A percentile compares a stretch with the other conserved stretches of the same genome.
phyloP scores from a whole-genome alignment of 1,140 invertebrate genomes.

The Pseudomyrmex cubaensis region DNA sequence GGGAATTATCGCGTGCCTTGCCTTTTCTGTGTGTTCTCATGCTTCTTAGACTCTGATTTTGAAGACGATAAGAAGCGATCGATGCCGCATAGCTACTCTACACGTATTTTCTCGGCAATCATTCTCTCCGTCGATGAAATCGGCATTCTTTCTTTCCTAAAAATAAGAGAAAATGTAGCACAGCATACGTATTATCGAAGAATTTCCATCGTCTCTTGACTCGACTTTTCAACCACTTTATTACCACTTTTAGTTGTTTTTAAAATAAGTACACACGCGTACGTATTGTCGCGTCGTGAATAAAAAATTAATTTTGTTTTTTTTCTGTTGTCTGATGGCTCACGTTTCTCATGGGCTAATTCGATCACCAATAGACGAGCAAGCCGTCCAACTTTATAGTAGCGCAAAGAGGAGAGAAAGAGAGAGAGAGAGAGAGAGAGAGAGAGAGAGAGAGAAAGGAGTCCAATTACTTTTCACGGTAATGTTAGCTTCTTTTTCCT shows the following conservation, averaged over 20 bases:
- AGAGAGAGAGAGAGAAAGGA: too few species aligned
- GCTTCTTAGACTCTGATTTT: slow-evolving; percentile 35
- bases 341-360: slow-evolving; percentile 57
- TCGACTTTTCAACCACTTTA: neutral
- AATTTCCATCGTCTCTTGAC: neutral
- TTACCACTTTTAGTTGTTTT: slow-evolving; percentile 49
- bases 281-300: slow-evolving; percentile 59
- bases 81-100: slow-evolving; percentile 54
- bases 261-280: slow-evolving; percentile 48
- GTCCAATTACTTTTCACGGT: slow-evolving; percentile 72
- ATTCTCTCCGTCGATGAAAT: neutral
- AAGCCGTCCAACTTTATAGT: slow-evolving; percentile 70
- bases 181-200: neutral
- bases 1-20: neutral
- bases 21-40: slow-evolving; percentile 40
- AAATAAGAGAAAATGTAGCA: slow-evolving; percentile 15
- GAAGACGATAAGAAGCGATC: slow-evolving; percentile 14
- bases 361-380: slow-evolving; percentile 72
- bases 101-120: slow-evolving; percentile 59
- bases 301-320: slow-evolving; percentile 72
- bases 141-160: neutral
- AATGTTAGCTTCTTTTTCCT: slow-evolving; percentile 40
- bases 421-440: too few species aligned
- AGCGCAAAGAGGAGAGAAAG: slow-evolving; percentile 65
- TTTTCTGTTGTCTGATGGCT: slow-evolving; percentile 30